Evolutionary conservation across 1,140 invertebrate species (phyloP), one percentile per base, ranked within the genome.

Genomic region (Vanessa atalanta): DNA sequence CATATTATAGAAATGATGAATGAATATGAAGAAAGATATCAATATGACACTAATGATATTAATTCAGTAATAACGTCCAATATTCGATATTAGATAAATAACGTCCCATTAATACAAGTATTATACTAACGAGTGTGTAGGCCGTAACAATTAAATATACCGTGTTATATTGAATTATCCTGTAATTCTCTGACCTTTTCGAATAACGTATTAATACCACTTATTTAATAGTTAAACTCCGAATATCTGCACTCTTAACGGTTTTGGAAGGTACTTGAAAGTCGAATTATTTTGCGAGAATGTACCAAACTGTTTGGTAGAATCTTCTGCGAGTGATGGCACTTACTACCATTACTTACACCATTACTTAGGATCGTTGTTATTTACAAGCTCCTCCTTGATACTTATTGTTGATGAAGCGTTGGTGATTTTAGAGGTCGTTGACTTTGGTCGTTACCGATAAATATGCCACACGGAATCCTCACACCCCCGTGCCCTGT

Each of bases 191-290:
- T n/a, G 48, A 51, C 48, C 48, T 51, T n/a, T 51, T 51, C 7
- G 48, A 51, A 51, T n/a, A 51, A 14, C n/a, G 53, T 57, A 57
- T 57, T 57, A 57, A 57, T 20, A 57, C 20, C 53, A 57, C 53
- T 57, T 26, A 57, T 57, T 6, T 16, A 9, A 11, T 16, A 20
- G 23, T 57, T 14, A 16, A 14, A 50, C 12, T 50, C n/a, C 50
- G n/a, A 13, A 20, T 57, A 57, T 57, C 23, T 2, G 5, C 20
- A 57, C 8, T 13, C 13, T n/a, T 57, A 12, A 16, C 26, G 12
- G 9, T 26, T 20, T 16, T 12, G 15, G n/a, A 26, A 26, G 20
- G 8, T 8, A 55, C 16, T 55, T 55, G 11, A n/a, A 23, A 11
- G 53, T 57, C 53, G 53, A 57, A 57, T 26, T 11, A 57, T 20